A percentile compares a stretch with the other conserved stretches of the same genome.
Conservation (phyloP, 2,888 invertebrate genomes). For the Coenonympha glycerion region DNA sequence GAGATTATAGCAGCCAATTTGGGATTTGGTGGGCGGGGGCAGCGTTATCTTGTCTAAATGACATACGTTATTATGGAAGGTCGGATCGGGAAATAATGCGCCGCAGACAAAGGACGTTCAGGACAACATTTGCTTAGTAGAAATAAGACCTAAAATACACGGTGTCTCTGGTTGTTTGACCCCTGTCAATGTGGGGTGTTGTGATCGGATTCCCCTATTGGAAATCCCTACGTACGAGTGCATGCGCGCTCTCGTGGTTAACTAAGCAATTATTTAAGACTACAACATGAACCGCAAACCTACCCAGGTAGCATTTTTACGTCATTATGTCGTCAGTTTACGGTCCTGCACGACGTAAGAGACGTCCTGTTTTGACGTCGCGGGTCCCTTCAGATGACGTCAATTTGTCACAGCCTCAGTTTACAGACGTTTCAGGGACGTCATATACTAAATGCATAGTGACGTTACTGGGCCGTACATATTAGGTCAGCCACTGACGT, state of each 20-base stretch:
- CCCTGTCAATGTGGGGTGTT: constrained; percentile 56
- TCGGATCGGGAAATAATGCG: constrained; percentile 20
- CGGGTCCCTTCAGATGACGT: no score
- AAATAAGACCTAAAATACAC: constrained; percentile 12
- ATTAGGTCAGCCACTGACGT: no score
- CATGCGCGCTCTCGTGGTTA: constrained; percentile 49
- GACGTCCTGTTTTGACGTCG: no score
- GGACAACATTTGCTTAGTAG: constrained; percentile 5
- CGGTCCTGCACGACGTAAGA: no score
- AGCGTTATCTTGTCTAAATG: constrained; percentile 39
- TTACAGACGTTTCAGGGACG: no score
- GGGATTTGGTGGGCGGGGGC: constrained; percentile 48
- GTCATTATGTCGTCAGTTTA: no score
- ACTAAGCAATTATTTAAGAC: constrained; percentile 48
- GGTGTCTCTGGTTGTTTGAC: constrained; percentile 50
- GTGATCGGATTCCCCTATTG: constrained; percentile 59
- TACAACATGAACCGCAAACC: constrained; percentile 24
- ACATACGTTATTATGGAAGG: constrained; percentile 35
- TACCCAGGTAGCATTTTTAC: no score
- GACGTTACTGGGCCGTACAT: no score
- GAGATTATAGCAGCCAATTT: constrained; percentile 63
- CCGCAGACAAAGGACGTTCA: constrained; percentile 1
- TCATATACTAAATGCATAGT: no score
- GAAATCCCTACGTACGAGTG: constrained; percentile 49
- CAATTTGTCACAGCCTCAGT: no score